Base-by-base conservation (phyloP, 30 jellyfish, hydroid and myxozoan genomes). In the Rhopilema esculentum region DNA sequence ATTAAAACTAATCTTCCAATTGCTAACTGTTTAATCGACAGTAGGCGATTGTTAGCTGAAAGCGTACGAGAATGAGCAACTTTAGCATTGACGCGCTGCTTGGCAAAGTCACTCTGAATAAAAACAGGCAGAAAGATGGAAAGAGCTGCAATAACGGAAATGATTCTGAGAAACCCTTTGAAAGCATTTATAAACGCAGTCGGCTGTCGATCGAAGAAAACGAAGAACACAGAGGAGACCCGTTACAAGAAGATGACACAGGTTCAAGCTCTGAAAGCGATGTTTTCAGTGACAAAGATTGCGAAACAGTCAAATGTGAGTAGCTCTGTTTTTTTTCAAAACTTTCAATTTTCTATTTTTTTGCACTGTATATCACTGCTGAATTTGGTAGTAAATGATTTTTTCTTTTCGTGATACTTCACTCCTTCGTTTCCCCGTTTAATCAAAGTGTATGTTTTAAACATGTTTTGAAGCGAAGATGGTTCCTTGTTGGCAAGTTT, bases 61-160 rank as follows among this genome's bases (percentile, higher is more conserved):
- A 40, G 57, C 57, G 6, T 12, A 40, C 9, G 9, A 40, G 57
- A 40, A 85, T 85, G 94, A 85, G 89, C 67, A 85, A 88, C 71
- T 88, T 88, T 79, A 88, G 96, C 48, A 88, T 88, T 4, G 96
- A 88, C 76, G 96, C 96, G 21, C 84, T 88, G 50, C 83, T 88
- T 27, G 91, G 96, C 78, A 85, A 85, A 20, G 78, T 64, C 21
- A 64, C 80, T 23, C 33, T 61, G 24, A 61, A 57, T 48, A 23
- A 65, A 32, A 4, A 72, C 76, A 65, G 73, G 21, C 48, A 40
- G 80, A 40, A 4, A 26, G 75, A 48, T 17, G 21, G 51, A 12
- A n/a, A 49, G 23, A 25, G 49, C 32, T 32, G 20, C 0, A 26
- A 27, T 25, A 66, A 31, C 21, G 31, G 27, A 30, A 30, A 19